phyloP scores from a whole-genome alignment of 2,797 vertebrate genomes.

The Eremophila alpestris region DNA sequence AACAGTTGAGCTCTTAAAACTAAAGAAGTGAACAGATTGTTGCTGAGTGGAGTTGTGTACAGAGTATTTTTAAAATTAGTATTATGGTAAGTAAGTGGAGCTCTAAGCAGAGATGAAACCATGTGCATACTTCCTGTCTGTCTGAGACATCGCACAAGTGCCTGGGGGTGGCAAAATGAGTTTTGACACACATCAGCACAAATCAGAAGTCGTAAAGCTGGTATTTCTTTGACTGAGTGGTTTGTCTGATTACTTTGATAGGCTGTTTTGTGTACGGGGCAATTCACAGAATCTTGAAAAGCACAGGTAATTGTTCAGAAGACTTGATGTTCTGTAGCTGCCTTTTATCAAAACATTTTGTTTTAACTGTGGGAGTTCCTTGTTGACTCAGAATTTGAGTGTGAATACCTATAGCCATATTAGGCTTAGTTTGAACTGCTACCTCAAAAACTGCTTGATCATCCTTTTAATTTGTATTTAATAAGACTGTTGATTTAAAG shows the following conservation, averaged over 20 bases:
- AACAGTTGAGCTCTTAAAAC: slow-evolving; percentile 41
- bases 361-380: background rate
- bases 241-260: background rate
- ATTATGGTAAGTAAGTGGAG: slow-evolving; percentile 27
- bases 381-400: background rate
- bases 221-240: slow-evolving; percentile 8
- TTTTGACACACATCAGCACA: slow-evolving; percentile 19
- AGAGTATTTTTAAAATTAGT: slow-evolving; percentile 58
- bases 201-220: slow-evolving; percentile 22
- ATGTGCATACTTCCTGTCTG: slow-evolving; percentile 41
- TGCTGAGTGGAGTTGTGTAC: slow-evolving; percentile 21
- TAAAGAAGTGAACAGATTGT: slow-evolving; percentile 50
- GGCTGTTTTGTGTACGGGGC: background rate
- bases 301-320: background rate
- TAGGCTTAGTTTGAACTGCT: background rate
- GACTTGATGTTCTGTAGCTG: background rate
- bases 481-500: background rate
- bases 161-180: slow-evolving; percentile 32
- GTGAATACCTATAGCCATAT: background rate
- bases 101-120: slow-evolving; percentile 25
- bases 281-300: background rate
- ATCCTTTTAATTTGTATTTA: background rate
- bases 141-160: slow-evolving; percentile 21
- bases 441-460: background rate
- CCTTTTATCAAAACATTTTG: background rate